Conservation (phyloP, 2,888 invertebrate genomes). For the Iselma pallidipennis region DNA sequence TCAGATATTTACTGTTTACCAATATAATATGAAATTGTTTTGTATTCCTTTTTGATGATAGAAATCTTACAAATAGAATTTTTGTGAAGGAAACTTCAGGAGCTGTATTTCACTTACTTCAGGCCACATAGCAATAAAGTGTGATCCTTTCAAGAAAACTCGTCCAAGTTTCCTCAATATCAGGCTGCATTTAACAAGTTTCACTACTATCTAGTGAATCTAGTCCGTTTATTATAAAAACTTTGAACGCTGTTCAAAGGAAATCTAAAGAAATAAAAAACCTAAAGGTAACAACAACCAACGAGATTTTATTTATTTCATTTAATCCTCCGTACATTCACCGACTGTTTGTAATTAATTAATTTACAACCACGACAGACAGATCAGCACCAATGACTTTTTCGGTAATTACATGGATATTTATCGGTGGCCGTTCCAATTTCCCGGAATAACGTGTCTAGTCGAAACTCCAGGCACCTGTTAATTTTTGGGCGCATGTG, state of each 20-base stretch:
- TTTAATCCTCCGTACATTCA: too few species aligned
- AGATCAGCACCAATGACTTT: slow-evolving; percentile 2
- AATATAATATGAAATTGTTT: too few species aligned
- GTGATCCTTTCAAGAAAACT: neutral
- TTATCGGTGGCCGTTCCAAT: slow-evolving; percentile 10
- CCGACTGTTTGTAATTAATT: too few species aligned
- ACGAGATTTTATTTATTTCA: too few species aligned
- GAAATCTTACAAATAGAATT: too few species aligned
- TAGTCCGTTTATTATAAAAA: neutral
- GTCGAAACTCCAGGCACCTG: slow-evolving; percentile 34
- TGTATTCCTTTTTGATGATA: too few species aligned
- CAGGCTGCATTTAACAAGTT: neutral
- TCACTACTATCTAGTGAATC: neutral
- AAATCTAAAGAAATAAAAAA: too few species aligned
- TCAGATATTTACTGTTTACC: too few species aligned
- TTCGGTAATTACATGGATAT: slow-evolving; percentile 16
- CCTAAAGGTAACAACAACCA: too few species aligned
- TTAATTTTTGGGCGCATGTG: slow-evolving; percentile 42
- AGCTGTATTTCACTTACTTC: neutral
- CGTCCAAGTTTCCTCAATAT: neutral
- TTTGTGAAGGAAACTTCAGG: too few species aligned
- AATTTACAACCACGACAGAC: neutral
- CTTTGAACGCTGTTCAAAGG: neutral
- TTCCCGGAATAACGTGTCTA: slow-evolving; percentile 12
- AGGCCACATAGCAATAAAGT: neutral